Base-by-base conservation (phyloP, 2,113 vertebrate genomes). In the Platycercus adscitus region DNA sequence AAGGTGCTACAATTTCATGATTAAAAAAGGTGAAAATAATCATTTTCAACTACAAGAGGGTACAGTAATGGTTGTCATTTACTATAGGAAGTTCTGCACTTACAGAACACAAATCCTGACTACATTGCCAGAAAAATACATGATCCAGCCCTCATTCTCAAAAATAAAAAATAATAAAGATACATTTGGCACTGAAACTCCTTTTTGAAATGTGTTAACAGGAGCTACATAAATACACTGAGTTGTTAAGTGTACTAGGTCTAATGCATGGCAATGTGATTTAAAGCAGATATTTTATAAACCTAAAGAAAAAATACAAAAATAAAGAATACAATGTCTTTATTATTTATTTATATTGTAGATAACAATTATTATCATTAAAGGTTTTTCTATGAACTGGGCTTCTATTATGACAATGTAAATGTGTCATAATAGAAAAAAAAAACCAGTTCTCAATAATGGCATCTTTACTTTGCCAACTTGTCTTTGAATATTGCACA, bases 81-180 rank as follows among this genome's bases (percentile, higher is more conserved):
- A 35, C 31, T n/a, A 6, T 2, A 60, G 23, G 7, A 78, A 68
- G 20, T 75, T 63, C 37, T 56, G 7, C 1, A 1, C 1, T 64
- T 55, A 53, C 4, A 49, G 8, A 29, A 71, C 9, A 0, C 2
- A 64, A 73, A 71, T 43, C 28, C 47, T 72, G 3, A 65, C 7
- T 26, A 4, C 8, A n/a, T 7, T 66, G 7, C 18, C 11, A 37
- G 3, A 31, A 4, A 0, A 1, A 33, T 35, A 39, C 2, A 56
- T 3, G 12, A 56, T 31, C 9, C 5, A 75, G 23, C 13, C 7
- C 5, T 64, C 31, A 18, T 78, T 41, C 81, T 79, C 17, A 76
- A 75, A 60, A 55, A 4, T 19, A 46, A 72, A 65, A 80, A 65
- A 49, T 15, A 68, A 71, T 3, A 21, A 66, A 37, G 58, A 53